phyloP scores from a whole-genome alignment of 2,888 invertebrate species.

The Enchytraeus crypticus region DNA sequence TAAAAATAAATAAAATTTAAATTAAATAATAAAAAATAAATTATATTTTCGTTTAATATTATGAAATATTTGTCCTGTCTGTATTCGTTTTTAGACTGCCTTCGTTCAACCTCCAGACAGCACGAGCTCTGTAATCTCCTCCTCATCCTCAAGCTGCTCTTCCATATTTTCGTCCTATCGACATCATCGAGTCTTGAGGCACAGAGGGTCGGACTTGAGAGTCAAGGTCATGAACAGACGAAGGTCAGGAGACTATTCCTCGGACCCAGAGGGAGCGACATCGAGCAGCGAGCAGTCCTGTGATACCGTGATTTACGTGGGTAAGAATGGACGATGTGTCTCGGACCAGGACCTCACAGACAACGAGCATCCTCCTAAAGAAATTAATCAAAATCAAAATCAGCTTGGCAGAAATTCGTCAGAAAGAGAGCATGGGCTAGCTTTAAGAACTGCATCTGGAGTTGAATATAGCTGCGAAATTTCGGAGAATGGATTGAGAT shows the following conservation, averaged over 20 bases:
- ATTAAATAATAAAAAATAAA: too few relatives aligned
- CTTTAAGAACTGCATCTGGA: background rate
- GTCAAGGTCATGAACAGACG: background rate
- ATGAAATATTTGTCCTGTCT: too few relatives aligned
- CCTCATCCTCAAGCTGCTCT: constrained; percentile 27
- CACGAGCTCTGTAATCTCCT: constrained; percentile 51
- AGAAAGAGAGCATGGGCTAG: background rate
- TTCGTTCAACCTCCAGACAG: too few relatives aligned
- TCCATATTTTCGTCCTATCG: constrained; percentile 21
- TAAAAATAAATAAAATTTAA: too few relatives aligned
- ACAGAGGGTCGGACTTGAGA: background rate
- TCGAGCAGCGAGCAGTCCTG: constrained; percentile 94
- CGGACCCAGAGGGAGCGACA: constrained; percentile 56
- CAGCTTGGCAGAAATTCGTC: too few relatives aligned
- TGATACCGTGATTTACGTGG: constrained; percentile 86
- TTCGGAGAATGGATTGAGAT: background rate
- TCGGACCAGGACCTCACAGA: constrained; percentile 48
- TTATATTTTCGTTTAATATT: too few relatives aligned
- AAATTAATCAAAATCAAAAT: too few relatives aligned
- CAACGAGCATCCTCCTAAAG: constrained; percentile 45
- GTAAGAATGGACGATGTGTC: constrained; percentile 43
- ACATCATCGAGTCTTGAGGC: background rate
- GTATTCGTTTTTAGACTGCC: too few relatives aligned
- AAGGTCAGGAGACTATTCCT: constrained; percentile 12
- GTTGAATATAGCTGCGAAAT: background rate